A percentile compares a stretch with the other conserved stretches of the same genome.
These are phyloP conservation scores for Lycaena phlaeas DNA, from an alignment of 2,888 invertebrate species.

Conservation along the genomic window DNA sequence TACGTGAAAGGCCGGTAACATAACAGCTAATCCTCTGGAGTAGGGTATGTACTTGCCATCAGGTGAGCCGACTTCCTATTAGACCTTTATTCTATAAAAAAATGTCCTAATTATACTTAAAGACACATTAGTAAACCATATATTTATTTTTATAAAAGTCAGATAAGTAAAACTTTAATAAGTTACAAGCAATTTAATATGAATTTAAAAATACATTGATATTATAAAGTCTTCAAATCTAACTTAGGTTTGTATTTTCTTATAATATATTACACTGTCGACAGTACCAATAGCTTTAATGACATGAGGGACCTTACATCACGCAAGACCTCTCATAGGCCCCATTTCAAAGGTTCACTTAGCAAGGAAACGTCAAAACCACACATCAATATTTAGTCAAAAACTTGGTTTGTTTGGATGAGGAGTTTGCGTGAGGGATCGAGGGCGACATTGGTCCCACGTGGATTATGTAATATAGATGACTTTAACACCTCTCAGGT, in stretches of 20 bases:
- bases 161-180: too few species aligned
- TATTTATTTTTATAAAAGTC: too few species aligned
- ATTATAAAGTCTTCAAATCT: too few species aligned
- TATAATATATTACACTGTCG: not conserved
- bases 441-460: not conserved
- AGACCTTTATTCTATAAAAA: too few species aligned
- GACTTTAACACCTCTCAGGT: constrained; percentile 4
- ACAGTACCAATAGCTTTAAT: not conserved
- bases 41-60: too few species aligned
- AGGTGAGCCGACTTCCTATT: too few species aligned
- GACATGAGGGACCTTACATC: constrained; percentile 4
- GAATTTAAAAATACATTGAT: too few species aligned
- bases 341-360: constrained; percentile 42
- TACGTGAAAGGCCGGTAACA: too few species aligned
- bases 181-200: too few species aligned
- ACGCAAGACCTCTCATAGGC: not conserved
- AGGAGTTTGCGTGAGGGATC: constrained; percentile 15
- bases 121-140: too few species aligned
- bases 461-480: constrained; percentile 7
- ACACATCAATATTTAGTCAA: constrained; percentile 62
- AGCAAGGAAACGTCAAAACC: constrained; percentile 58
- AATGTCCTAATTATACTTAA: too few species aligned
- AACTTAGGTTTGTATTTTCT: not conserved
- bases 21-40: too few species aligned
- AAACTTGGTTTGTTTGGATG: constrained; percentile 44